Evolutionary conservation across 2,113 vertebrate genomes (phyloP), one percentile per base, ranked within the genome.

Genomic region (Cyprinodon variegatus): DNA sequence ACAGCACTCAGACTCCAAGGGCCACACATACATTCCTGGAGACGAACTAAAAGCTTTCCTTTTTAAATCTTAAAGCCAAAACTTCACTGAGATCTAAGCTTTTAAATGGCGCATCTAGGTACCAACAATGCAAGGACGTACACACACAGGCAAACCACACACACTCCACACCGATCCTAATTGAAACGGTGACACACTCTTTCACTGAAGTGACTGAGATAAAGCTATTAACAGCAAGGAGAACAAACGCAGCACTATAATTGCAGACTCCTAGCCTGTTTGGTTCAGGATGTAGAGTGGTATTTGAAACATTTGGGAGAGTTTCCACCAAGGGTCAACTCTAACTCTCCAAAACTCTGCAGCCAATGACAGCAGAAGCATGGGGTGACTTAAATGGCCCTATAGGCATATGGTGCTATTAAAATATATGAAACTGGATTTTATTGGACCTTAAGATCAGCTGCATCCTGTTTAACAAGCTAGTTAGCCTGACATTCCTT

Each of bases 201-300:
- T 83, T 86, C 78, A 78, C n/a, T 53, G 59, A 73, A 77, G 68
- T 69, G 65, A 76, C 65, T 68, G 72, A 86, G 82, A 86, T 89
- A 83, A 88, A 89, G 82, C 75, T 83, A 88, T 90, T 86, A 88
- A 82, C 81, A 81, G 81, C 78, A 78, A 40, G 59, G 80, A 86
- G 76, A 83, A 87, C 84, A 75, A 83, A 74, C 41, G 1, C 75
- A 36, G 65, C 76, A 89, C 77, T 83, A 78, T 85, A 79, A 74
- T 65, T 57, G 79, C 79, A 71, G 76, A 76, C 61, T 79, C 65
- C 2, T 60, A 65, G 83, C 65, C 73, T 29, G 78, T 76, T 81
- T 64, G 69, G 75, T 73, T 73, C 85, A 63, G 59, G 37, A 46
- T 79, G 82, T 59, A 14, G 46, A 45, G 74, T 67, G 61, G 40